These are phyloP conservation scores for Chelon labrosus DNA, from an alignment of 2,797 vertebrate species.

Conservation along the genomic window DNA sequence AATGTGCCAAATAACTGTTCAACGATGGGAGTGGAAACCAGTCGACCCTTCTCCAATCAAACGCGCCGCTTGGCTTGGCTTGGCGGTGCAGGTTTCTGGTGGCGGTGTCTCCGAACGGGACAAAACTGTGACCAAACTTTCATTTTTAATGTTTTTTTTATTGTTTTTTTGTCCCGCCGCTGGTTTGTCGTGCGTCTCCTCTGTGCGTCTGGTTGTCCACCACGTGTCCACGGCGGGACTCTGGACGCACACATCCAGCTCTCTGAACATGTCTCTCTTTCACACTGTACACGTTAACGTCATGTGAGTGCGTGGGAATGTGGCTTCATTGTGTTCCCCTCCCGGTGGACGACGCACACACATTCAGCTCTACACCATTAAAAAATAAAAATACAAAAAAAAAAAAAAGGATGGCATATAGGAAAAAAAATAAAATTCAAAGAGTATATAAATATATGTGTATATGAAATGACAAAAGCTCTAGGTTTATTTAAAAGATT, in stretches of 20 bases:
- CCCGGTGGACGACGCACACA: too few species aligned
- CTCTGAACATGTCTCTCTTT: conserved; percentile 22
- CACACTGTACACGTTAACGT: conserved; percentile 35
- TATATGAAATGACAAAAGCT: conserved; percentile 85
- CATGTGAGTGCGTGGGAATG: conserved; percentile 20
- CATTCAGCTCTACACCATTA: too few species aligned
- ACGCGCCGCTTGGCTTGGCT: not conserved
- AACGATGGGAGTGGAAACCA: conserved; percentile 64
- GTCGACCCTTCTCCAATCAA: not conserved
- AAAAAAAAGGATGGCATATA: conserved; percentile 72
- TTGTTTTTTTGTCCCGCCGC: not conserved
- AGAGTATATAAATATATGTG: conserved; percentile 85
- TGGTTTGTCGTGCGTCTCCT: not conserved
- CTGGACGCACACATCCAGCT: conserved; percentile 19
- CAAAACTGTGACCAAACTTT: conserved; percentile 79
- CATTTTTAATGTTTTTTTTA: not conserved
- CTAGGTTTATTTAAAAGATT: conserved; percentile 86
- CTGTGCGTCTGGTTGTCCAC: conserved; percentile 10
- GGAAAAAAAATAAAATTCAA: conserved; percentile 72
- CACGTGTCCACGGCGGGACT: conserved; percentile 32
- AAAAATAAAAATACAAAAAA: too few species aligned
- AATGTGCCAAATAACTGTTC: conserved; percentile 86
- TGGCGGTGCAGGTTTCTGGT: not conserved
- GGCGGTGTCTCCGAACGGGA: conserved; percentile 47
- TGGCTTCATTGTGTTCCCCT: conserved; percentile 57